A percentile compares a stretch with the other conserved stretches of the same genome.
Evolutionary conservation across 2,797 vertebrate species (phyloP).

Genomic region (Merluccius polli): DNA sequence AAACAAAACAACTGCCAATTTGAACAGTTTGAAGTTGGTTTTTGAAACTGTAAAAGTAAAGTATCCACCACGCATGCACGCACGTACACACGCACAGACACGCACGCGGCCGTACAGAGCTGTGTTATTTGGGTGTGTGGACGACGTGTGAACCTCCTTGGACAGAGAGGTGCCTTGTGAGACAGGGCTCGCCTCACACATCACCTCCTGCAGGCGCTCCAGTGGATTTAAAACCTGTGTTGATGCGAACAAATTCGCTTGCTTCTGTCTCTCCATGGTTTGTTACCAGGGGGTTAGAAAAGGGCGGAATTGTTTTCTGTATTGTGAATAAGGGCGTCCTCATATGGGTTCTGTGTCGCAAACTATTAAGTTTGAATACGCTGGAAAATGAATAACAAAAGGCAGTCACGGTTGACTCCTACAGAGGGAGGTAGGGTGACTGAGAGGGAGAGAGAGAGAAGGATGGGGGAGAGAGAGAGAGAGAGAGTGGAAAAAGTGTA

Average conservation of each 20-base stretch:
- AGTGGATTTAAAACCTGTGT: not conserved
- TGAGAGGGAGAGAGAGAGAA: not conserved
- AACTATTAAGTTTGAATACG: not conserved
- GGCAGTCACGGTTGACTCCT: not conserved
- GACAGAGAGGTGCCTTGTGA: not conserved
- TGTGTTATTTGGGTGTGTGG: not conserved
- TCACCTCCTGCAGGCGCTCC: not conserved
- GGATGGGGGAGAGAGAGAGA: slow-evolving; percentile 4
- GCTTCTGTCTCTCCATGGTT: not conserved
- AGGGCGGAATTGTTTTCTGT: too few relatives aligned
- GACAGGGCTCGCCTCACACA: not conserved
- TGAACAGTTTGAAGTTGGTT: too few relatives aligned
- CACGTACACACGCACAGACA: not conserved
- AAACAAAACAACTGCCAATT: not conserved
- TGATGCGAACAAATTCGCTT: not conserved
- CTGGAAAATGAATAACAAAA: not conserved
- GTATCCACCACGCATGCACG: not conserved
- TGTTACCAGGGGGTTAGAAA: too few relatives aligned
- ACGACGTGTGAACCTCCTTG: not conserved
- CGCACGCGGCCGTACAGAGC: not conserved
- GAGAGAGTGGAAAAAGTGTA: not conserved
- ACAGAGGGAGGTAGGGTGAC: not conserved
- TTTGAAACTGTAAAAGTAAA: too few relatives aligned
- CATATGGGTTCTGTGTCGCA: not conserved
- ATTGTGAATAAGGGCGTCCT: too few relatives aligned